Evolutionary conservation across 2,113 vertebrate genomes (phyloP), one percentile per base, ranked within the genome.

Genomic region (Capra hircus): DNA sequence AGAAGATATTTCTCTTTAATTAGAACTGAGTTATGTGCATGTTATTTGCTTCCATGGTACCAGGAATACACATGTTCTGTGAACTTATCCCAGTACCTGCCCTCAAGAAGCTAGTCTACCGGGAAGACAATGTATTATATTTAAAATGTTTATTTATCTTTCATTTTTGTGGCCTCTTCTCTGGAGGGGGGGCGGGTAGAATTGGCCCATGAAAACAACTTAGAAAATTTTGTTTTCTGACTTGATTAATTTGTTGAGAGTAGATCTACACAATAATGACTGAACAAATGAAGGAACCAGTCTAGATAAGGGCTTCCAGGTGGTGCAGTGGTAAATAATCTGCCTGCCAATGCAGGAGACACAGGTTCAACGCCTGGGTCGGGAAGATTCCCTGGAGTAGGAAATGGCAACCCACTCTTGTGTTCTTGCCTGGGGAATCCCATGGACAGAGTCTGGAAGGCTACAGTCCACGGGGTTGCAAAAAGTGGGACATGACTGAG

Each of bases 121-220:
- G 7, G 5, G 9, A 94, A 84, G 27, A 43, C 19, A 78, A 60
- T 62, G 5, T 16, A 36, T 4, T 28, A 10, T 59, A 86, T 82
- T 94, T 87, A 43, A 84, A 55, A 48, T 11, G 36, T 9, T 84
- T 33, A 23, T 87, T 87, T 81, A 11, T 62, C 3, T 80, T n/a
- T 57, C 40, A 94, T 84, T 94, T 95, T 59, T 83, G 3, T 67
- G 64, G 14, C 7, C 2, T 71, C n/a, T 90, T 2, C 3, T 19
- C 1, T 1, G 30, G 10, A 15, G 1, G 28, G 16, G 7, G 33
- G 6, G 7, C 4, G 8, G 59, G 0, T 0, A 0, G 30, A 71
- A 16, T 16, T 67, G 30, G 28, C 59, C 27, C 12, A 57, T 74
- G 27, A n/a, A 62, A 83, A 60, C 36, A 53, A 57, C 8, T 21